Conservation (phyloP, 2,113 vertebrate species). For the Theropithecus gelada region DNA sequence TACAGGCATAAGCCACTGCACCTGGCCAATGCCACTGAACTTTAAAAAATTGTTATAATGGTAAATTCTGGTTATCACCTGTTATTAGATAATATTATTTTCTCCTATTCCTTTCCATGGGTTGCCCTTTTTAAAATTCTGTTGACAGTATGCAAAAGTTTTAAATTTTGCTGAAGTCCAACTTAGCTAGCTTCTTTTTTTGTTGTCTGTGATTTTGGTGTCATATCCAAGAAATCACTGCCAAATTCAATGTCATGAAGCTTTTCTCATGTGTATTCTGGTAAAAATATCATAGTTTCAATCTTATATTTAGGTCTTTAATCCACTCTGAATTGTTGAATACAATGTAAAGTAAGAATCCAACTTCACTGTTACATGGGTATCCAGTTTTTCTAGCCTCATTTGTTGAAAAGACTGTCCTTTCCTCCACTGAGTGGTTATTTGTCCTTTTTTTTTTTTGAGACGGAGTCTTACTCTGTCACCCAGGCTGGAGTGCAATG, state of each 20-base stretch:
- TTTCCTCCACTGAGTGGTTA: neutral
- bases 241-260: neutral
- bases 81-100: neutral
- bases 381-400: neutral
- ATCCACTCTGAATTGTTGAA: neutral
- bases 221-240: neutral
- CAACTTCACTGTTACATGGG: neutral
- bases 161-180: slow-evolving; percentile 35
- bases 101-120: neutral
- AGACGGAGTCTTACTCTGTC: too few relatives aligned
- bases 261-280: neutral
- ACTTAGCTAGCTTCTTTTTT: neutral
- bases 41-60: neutral
- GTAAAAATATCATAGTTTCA: neutral
- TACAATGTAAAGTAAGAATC: neutral
- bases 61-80: neutral
- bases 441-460: neutral
- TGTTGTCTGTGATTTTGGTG: neutral
- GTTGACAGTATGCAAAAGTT: neutral
- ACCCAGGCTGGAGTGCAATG: too few relatives aligned
- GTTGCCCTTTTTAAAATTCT: neutral
- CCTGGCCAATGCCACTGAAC: too few relatives aligned
- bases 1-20: too few relatives aligned
- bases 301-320: neutral
- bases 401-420: neutral